phyloP scores from a whole-genome alignment of 2,888 invertebrate species.

The Melikaiella ostensackeni region DNA sequence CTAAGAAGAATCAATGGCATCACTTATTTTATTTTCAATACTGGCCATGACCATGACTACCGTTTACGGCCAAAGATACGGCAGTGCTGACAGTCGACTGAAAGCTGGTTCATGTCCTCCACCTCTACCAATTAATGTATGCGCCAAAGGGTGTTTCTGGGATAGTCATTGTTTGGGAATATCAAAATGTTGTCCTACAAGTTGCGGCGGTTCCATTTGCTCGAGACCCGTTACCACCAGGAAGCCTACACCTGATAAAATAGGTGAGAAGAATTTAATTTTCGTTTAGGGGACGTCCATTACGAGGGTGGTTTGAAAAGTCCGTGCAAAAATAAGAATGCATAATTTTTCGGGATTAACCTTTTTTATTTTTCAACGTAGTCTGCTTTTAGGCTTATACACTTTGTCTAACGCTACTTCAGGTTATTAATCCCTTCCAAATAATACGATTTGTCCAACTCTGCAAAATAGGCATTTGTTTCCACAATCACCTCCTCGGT shows the following conservation, averaged over 20 bases:
- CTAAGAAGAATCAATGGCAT: constrained; percentile 12
- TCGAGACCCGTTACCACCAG: constrained; percentile 71
- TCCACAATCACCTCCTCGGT: no score
- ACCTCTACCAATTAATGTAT: constrained; percentile 78
- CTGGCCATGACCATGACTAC: constrained; percentile 17
- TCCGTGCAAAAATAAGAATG: no score
- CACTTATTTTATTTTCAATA: constrained; percentile 26
- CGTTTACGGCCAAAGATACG: constrained; percentile 40
- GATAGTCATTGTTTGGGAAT: constrained; percentile 73
- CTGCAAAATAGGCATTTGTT: no score
- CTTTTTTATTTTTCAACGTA: no score
- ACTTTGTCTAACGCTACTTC: no score
- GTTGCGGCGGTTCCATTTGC: constrained; percentile 74
- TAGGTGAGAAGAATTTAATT: constrained; percentile 43
- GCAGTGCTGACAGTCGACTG: not conserved
- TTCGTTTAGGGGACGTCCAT: constrained; percentile 33
- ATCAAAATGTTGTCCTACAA: constrained; percentile 75
- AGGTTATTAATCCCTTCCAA: no score
- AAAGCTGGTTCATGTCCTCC: constrained; percentile 80
- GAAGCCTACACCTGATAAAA: constrained; percentile 45
- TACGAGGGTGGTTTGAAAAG: no score
- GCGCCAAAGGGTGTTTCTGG: constrained; percentile 77
- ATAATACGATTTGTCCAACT: no score
- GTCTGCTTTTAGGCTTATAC: no score
- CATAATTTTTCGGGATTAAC: no score